These are phyloP conservation scores for Thumatha senex DNA, from an alignment of 2,888 invertebrate genomes.

Conservation along the genomic window DNA sequence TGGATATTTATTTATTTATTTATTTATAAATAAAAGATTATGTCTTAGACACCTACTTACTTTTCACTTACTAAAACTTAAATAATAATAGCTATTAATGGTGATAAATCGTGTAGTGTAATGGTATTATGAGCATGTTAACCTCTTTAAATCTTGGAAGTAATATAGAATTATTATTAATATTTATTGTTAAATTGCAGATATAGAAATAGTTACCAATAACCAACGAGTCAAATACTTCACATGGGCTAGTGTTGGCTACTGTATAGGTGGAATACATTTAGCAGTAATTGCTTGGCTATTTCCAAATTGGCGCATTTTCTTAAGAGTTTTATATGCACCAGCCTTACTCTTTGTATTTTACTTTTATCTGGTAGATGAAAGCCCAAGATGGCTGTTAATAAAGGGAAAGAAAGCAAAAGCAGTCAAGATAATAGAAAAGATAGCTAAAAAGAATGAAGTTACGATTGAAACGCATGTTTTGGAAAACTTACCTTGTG, in stretches of 20 bases:
- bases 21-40: no score
- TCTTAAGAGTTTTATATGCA: constrained; percentile 85
- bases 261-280: constrained; percentile 46
- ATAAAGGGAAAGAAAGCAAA: constrained; percentile 86
- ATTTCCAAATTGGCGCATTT: constrained; percentile 87
- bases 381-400: constrained; percentile 91
- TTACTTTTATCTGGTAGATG: constrained; percentile 87
- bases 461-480: constrained; percentile 34
- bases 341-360: constrained; percentile 87
- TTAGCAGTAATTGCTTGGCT: constrained; percentile 54
- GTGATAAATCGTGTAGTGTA: no score
- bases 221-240: constrained; percentile 59
- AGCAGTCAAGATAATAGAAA: constrained; percentile 84
- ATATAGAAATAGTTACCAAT: constrained; percentile 62
- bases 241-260: constrained; percentile 52
- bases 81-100: no score
- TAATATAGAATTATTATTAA: no score
- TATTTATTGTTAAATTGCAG: constrained; percentile 44
- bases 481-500: constrained; percentile 26
- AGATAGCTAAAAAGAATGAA: constrained; percentile 80
- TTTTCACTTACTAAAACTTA: no score
- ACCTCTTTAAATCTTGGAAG: no score
- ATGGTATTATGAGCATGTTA: no score
- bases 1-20: no score
- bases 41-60: no score